Percentiles rank a stretch among this genome's conserved stretches.
These are phyloP conservation scores for Adelognathus sp. DNA, from an alignment of 2,888 invertebrate species.

Conservation along the genomic window DNA sequence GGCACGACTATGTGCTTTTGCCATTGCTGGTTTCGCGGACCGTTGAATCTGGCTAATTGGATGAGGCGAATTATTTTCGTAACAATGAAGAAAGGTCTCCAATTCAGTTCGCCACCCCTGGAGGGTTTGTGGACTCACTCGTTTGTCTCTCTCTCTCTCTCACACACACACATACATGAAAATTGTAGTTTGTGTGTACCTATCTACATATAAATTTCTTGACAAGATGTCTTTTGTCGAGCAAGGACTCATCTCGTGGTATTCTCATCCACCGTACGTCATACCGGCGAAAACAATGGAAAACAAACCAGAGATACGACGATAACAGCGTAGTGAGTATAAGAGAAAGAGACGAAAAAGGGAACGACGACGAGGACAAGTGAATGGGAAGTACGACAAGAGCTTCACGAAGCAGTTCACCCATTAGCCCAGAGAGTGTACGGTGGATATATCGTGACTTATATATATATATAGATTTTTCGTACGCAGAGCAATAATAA, in stretches of 20 bases:
- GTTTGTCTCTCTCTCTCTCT: not conserved
- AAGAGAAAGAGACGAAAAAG: not conserved
- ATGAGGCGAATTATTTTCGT: conserved; percentile 63
- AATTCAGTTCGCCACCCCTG: conserved; percentile 35
- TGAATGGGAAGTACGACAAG: not conserved
- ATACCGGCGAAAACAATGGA: not conserved
- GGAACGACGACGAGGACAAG: not conserved
- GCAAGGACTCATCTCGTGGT: not conserved
- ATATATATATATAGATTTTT: too few relatives aligned
- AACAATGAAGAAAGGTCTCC: conserved; percentile 61
- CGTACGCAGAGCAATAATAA: conserved; percentile 8
- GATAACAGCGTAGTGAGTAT: not conserved
- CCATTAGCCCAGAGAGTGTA: not conserved
- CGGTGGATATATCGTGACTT: too few relatives aligned
- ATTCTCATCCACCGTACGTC: too few relatives aligned
- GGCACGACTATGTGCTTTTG: conserved; percentile 14
- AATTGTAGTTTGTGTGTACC: too few relatives aligned
- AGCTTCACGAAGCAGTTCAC: not conserved
- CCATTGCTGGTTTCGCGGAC: conserved; percentile 16
- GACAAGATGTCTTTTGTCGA: conserved; percentile 30
- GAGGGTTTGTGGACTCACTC: not conserved
- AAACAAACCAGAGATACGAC: not conserved
- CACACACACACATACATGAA: too few relatives aligned
- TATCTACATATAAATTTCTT: not conserved
- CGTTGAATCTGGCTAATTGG: conserved; percentile 60